Percentiles rank a stretch among this genome's conserved stretches.
phyloP scores from a whole-genome alignment of 2,113 vertebrate species.

The Lepisosteus osseus region DNA sequence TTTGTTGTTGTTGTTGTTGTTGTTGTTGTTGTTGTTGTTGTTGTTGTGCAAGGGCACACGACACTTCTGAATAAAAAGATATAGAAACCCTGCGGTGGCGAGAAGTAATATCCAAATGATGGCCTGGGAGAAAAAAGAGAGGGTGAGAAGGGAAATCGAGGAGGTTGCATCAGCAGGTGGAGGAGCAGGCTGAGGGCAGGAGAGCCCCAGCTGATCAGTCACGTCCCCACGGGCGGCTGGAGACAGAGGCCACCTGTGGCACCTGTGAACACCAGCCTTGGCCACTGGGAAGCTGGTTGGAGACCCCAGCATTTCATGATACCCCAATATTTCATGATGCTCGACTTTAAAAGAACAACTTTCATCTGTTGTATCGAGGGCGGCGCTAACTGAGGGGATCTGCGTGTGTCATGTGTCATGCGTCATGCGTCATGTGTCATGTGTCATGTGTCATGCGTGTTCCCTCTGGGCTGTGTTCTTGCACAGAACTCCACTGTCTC shows the following conservation, averaged over 20 bases:
- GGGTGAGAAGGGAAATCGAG: not conserved
- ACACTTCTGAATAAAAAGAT: slow-evolving; percentile 3
- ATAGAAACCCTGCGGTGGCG: not conserved
- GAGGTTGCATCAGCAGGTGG: not conserved
- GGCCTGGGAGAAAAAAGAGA: not conserved
- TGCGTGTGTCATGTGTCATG: not conserved
- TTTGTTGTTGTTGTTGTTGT: not conserved
- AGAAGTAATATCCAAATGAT: slow-evolving; percentile 12
- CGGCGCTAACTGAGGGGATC: not conserved
- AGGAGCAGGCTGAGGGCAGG: not conserved
- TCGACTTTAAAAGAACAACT: slow-evolving; percentile 1
- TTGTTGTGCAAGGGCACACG: not conserved
- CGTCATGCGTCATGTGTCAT: too few species aligned
- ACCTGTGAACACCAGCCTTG: not conserved
- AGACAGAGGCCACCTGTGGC: not conserved
- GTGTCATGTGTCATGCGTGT: not conserved
- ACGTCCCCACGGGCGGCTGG: slow-evolving; percentile 1
- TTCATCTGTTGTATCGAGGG: not conserved
- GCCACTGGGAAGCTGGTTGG: not conserved
- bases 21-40: slow-evolving; percentile 1
- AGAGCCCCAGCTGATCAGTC: slow-evolving; percentile 5
- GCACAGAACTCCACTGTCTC: not conserved
- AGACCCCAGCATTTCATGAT: not conserved
- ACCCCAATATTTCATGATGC: slow-evolving; percentile 1
- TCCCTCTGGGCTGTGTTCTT: not conserved